Percentiles rank a stretch among this genome's conserved stretches.
Evolutionary conservation across 2,113 vertebrate species (phyloP).

Genomic region (Odontophorus gujanensis): DNA sequence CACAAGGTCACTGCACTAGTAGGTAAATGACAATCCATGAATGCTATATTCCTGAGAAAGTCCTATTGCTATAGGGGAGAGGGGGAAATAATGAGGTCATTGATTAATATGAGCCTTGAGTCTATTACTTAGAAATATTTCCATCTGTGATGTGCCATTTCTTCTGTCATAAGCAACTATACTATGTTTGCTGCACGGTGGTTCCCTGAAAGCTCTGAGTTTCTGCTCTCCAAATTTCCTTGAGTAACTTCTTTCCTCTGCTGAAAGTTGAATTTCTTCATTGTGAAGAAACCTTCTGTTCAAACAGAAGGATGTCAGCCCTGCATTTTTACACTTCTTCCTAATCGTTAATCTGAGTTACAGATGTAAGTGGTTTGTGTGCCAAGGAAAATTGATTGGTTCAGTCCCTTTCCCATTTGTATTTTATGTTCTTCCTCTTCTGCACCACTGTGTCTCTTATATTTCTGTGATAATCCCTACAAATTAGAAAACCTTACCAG

Average conservation of each 20-base stretch:
- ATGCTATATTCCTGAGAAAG: not conserved
- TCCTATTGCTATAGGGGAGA: not conserved
- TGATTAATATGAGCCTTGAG: not conserved
- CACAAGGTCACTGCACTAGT: not conserved
- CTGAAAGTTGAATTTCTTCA: conserved; percentile 36
- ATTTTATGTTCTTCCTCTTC: not conserved
- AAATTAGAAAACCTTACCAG: not conserved
- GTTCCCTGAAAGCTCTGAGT: not conserved
- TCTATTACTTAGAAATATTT: not conserved
- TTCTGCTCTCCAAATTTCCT: not conserved
- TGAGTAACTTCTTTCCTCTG: not conserved
- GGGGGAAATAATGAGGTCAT: not conserved
- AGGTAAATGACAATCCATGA: not conserved
- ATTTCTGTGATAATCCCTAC: not conserved
- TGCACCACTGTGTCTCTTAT: not conserved
- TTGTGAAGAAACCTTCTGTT: conserved; percentile 31
- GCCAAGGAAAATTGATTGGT: conserved; percentile 4
- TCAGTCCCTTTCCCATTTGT: not conserved
- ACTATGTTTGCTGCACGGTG: not conserved
- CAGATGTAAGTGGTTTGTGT: conserved; percentile 7
- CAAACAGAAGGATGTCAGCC: not conserved
- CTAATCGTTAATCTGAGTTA: not conserved
- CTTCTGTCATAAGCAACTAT: not conserved
- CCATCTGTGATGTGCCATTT: not conserved
- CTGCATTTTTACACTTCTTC: conserved; percentile 21